Percentiles rank a stretch among this genome's conserved stretches.
These are phyloP conservation scores for Nemoura dubitans DNA, from an alignment of 2,888 invertebrate species.

Conservation along the genomic window DNA sequence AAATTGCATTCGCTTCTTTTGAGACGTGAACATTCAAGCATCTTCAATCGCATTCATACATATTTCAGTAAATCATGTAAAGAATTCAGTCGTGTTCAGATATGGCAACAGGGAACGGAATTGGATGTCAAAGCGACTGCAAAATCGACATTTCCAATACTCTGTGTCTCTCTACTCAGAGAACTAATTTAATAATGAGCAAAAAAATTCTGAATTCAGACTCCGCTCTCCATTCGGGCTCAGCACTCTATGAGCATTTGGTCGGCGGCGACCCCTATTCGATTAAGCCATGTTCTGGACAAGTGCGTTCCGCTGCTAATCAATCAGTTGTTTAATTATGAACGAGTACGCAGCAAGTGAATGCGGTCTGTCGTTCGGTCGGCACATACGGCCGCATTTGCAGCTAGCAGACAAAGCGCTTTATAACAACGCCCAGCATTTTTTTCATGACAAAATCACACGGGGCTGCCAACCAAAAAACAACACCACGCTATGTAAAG, in stretches of 20 bases:
- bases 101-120: not conserved
- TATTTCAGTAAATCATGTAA: not conserved
- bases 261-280: not conserved
- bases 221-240: not conserved
- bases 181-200: not conserved
- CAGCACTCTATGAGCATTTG: not conserved
- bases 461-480: not conserved
- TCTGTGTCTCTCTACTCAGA: not conserved
- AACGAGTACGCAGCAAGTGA: not conserved
- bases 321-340: not conserved
- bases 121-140: not conserved
- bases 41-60: not conserved
- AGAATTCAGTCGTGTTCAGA: not conserved
- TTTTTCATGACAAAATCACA: not conserved
- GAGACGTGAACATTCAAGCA: not conserved
- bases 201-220: not conserved
- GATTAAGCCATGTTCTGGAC: not conserved
- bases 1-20: not conserved
- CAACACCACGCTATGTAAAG: not conserved
- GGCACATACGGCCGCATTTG: not conserved
- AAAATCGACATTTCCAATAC: not conserved
- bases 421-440: not conserved
- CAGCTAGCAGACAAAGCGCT: not conserved
- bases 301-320: not conserved
- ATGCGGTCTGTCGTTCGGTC: not conserved